Evolutionary conservation across 2,888 invertebrate genomes (phyloP), one percentile per base, ranked within the genome.

Genomic region (Micoletzkya japonica): DNA sequence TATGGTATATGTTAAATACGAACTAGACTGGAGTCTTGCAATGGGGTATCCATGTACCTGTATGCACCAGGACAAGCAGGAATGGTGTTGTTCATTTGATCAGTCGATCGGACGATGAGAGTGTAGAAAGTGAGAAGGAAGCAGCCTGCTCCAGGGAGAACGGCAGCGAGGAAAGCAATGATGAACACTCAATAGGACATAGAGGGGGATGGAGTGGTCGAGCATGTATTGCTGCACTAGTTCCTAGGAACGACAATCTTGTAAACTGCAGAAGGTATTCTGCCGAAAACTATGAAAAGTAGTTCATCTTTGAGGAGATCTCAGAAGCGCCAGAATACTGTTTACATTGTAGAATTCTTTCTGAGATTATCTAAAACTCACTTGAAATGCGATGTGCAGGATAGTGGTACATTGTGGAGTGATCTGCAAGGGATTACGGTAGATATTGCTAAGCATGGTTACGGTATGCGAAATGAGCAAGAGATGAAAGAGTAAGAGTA

Each of bases 121-220:
- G 63, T 63, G 26, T 95, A 61, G n/a, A 61, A 20, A 7, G 49
- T n/a, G 0, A 61, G 61, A 14, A 61, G 39, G 37, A 61, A 84
- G 64, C 84, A 85, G 26, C 84, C 84, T 20, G 82, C 61, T 26
- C 84, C 84, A 17, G 84, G 84, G 36, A 84, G 70, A 6, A 85
- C 73, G 1, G 84, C 83, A 17, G 82, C 82, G 39, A 81, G 66
- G 10, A 72, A 70, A 14, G 77, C 76, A 24, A 79, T 60, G 64
- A 75, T 76, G 56, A 75, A 67, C 24, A 77, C 77, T 77, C 71
- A 64, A 76, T 44, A 44, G 20, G 10, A 44, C 44, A 44, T 14
- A 44, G 10, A 10, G 20, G 20, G 44, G 44, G 10, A 10, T n/a
- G n/a, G n/a, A n/a, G n/a, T n/a, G n/a, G n/a, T n/a, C n/a, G n/a